Base-by-base conservation (phyloP, 53 echinoderm and acorn worm species). In the Echinometra lucunter region DNA sequence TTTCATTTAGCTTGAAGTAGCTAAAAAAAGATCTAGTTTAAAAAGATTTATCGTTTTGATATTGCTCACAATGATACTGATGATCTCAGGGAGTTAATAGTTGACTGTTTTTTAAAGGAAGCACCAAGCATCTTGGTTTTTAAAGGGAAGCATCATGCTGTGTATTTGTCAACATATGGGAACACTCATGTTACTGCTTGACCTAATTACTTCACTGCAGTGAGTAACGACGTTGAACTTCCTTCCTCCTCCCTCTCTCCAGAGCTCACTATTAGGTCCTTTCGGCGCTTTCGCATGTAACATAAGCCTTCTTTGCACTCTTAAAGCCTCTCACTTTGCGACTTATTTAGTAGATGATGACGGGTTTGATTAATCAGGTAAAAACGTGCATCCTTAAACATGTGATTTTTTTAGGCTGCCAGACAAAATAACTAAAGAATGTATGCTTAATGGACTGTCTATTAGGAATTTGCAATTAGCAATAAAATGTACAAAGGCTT, bases 191-290 rank as follows among this genome's bases (percentile, higher is more conserved):
- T 85, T 49, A 85, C 27, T 16, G 27, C 85, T 47, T 85, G 85
- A 85, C 85, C 85, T 49, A 85, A 85, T 85, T 85, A 85, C 28
- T 49, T 85, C 28, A 37, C 47, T 8, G 85, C 85, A 47, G 49
- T 85, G 85, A 85, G 85, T 85, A 85, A 85, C 53, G 85, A 85
- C 49, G 10, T 85, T 85, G 85, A 49, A 30, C 85, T 85, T 85
- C 85, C 85, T 85, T 85, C 85, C 85, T 27, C 15, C 5, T 16
- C 47, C 16, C 3, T 85, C 85, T 85, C 85, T 21, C 4, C 28
- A 49, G 85, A 49, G 85, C 1, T 3, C 9, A 16, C 42, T 44
- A 85, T 47, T 49, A 53, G n/a, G 49, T n/a, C 85, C 85, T 49
- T 49, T 10, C 6, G 85, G 85, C 85, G 12, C 85, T 45, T 49